Percentiles rank a stretch among this genome's conserved stretches.
phyloP scores from a whole-genome alignment of 92 coral and sea anemone genomes.

The Palythoa caribaeorum region DNA sequence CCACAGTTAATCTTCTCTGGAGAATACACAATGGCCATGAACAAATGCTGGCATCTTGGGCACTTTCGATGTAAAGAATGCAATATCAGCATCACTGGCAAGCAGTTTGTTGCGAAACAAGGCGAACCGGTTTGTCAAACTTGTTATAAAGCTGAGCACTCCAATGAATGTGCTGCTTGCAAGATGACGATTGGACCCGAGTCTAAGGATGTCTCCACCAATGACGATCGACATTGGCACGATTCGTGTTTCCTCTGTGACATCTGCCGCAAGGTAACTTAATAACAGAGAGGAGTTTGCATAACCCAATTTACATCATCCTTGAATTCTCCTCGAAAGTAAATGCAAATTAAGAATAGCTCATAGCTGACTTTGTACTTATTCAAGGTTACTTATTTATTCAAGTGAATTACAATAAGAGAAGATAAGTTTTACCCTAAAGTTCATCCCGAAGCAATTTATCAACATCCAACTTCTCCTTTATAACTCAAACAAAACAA shows the following conservation, averaged over 20 bases:
- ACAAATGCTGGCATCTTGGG: conserved; percentile 91
- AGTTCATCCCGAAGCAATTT: no score
- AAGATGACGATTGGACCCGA: conserved; percentile 89
- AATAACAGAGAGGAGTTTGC: not conserved
- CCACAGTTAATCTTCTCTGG: conserved; percentile 87
- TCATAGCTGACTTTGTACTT: no score
- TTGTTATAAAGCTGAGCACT: conserved; percentile 68
- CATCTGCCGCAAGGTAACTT: conserved; percentile 64
- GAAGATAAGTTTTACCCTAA: no score
- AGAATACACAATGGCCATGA: conserved; percentile 90
- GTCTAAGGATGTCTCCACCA: conserved; percentile 81
- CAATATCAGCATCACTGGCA: conserved; percentile 93
- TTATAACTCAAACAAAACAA: no score
- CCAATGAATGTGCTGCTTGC: conserved; percentile 81
- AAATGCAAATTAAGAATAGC: no score
- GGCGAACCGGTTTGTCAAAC: conserved; percentile 85
- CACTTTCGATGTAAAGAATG: conserved; percentile 86
- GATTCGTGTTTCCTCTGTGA: conserved; percentile 88
- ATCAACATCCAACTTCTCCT: no score
- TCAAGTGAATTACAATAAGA: no score
- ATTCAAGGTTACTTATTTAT: no score
- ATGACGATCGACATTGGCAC: conserved; percentile 89
- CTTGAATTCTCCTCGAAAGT: not conserved
- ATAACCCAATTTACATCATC: not conserved
- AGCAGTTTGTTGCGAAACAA: conserved; percentile 81